Evolutionary conservation across 1,140 invertebrate species (phyloP).

Genomic region (Eumaeus atala): DNA sequence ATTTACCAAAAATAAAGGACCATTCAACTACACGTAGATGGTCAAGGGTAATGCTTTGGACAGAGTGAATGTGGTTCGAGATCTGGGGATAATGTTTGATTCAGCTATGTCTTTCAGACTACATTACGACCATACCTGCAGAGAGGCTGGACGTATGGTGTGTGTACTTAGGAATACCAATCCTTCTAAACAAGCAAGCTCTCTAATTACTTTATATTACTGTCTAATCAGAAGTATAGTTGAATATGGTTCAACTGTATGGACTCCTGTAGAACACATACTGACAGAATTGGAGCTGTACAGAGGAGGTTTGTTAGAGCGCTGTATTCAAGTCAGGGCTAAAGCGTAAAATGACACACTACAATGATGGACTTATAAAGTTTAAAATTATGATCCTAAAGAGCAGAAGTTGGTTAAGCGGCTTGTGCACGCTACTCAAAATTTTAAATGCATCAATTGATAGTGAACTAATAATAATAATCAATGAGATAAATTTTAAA

Average conservation of each 20-base stretch:
- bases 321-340: not conserved
- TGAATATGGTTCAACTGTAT: constrained; percentile 41
- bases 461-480: not conserved
- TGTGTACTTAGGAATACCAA: not conserved
- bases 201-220: not conserved
- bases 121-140: not conserved
- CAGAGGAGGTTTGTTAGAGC: not conserved
- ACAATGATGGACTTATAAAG: too few relatives aligned
- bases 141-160: not conserved
- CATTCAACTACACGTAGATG: not conserved
- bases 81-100: constrained; percentile 9
- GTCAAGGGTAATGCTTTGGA: not conserved
- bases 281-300: not conserved
- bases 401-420: not conserved
- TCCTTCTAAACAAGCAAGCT: not conserved
- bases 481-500: not conserved
- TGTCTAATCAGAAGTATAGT: not conserved
- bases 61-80: not conserved
- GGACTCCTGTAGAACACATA: not conserved
- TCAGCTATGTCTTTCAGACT: not conserved
- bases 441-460: not conserved
- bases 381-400: too few relatives aligned
- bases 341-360: not conserved
- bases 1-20: not conserved
- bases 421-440: not conserved